A percentile compares a stretch with the other conserved stretches of the same genome.
phyloP scores from a whole-genome alignment of 2,888 invertebrate species.

The Machimus atricapillus region DNA sequence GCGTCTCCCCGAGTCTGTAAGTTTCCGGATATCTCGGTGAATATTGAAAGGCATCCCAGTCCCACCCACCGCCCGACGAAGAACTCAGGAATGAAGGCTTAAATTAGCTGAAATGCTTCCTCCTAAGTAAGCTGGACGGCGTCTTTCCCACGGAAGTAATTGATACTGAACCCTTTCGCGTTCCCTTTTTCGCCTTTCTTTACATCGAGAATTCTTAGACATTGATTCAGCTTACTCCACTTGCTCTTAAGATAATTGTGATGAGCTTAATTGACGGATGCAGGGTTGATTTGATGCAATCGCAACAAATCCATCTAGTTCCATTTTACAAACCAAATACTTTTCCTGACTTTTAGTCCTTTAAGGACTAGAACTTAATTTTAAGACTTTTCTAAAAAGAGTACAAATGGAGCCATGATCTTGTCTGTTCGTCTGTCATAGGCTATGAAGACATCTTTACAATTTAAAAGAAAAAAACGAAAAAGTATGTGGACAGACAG shows the following conservation, averaged over 20 bases:
- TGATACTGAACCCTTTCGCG: not conserved
- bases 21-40: not conserved
- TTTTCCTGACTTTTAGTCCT: not conserved
- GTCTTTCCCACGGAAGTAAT: not conserved
- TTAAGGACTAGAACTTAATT: too few species aligned
- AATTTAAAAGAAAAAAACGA: too few species aligned
- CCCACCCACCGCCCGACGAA: not conserved
- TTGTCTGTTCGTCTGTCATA: too few species aligned
- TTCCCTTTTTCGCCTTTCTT: not conserved
- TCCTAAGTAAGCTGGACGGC: not conserved
- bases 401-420: too few species aligned
- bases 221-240: not conserved
- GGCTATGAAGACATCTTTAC: too few species aligned
- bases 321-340: not conserved
- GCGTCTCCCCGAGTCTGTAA: not conserved
- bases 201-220: not conserved
- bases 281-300: not conserved
- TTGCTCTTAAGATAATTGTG: not conserved
- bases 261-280: not conserved
- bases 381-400: too few species aligned
- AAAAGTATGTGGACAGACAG: too few species aligned
- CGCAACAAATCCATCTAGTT: not conserved
- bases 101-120: not conserved
- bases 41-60: not conserved
- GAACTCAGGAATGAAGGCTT: not conserved